Evolutionary conservation across 2,888 invertebrate genomes (phyloP).

Genomic region (Junonia oenone): DNA sequence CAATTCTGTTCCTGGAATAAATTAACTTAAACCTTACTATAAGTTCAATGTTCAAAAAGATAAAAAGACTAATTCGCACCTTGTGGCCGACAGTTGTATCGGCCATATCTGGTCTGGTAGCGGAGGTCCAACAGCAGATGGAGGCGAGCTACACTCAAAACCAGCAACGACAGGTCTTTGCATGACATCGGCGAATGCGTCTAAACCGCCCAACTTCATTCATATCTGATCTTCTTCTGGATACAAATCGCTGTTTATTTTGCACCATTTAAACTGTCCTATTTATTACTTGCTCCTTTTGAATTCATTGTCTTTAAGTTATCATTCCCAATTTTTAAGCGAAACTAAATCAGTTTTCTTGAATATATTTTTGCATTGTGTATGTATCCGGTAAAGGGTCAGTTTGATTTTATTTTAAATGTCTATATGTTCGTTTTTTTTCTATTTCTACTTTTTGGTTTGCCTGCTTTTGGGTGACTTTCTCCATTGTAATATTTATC

Average conservation of each 20-base stretch:
- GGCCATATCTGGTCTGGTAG: constrained; percentile 89
- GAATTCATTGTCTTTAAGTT: neutral
- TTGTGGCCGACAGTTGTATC: constrained; percentile 83
- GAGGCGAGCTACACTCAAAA: constrained; percentile 75
- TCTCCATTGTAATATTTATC: neutral
- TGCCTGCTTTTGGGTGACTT: neutral
- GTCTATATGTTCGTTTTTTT: neutral
- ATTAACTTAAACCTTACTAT: neutral
- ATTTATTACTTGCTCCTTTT: neutral
- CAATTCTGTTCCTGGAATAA: neutral
- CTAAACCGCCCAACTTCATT: neutral
- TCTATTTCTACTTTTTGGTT: neutral
- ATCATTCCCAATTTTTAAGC: neutral
- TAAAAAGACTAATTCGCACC: constrained; percentile 21
- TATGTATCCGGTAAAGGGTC: neutral
- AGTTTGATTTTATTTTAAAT: neutral
- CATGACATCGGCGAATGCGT: constrained; percentile 42
- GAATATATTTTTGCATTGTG: neutral
- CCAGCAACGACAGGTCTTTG: constrained; percentile 76
- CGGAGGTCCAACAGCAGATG: constrained; percentile 88
- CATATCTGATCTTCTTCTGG: constrained; percentile 1
- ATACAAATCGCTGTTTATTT: neutral
- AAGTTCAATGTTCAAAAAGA: neutral
- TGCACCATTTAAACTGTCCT: neutral
- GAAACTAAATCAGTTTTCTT: neutral